Conservation (phyloP, 2,888 invertebrate species). For the Polylopha cassiicola region DNA sequence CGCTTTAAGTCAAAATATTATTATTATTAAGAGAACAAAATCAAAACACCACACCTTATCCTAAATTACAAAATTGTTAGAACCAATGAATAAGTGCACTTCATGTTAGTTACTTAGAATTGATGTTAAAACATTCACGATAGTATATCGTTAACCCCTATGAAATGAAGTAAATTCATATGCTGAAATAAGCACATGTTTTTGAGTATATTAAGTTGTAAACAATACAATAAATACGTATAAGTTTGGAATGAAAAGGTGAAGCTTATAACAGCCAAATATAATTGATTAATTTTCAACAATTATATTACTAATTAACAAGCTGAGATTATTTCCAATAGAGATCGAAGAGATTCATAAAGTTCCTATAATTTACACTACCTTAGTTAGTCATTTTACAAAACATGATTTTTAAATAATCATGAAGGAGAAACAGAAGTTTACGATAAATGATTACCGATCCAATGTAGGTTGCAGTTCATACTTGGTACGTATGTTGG, state of each 20-base stretch:
- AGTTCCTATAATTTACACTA: too few relatives aligned
- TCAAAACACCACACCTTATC: conserved; percentile 73
- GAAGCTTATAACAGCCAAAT: too few relatives aligned
- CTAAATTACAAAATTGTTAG: conserved; percentile 63
- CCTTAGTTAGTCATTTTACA: too few relatives aligned
- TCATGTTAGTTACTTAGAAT: conserved; percentile 28
- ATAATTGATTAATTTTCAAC: too few relatives aligned
- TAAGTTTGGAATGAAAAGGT: too few relatives aligned
- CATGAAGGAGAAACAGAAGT: conserved; percentile 22
- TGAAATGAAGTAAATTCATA: too few relatives aligned
- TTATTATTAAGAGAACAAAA: conserved; percentile 31
- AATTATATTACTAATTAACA: conserved; percentile 13
- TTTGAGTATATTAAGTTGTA: too few relatives aligned
- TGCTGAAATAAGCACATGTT: too few relatives aligned
- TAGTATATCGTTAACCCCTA: conserved; percentile 33
- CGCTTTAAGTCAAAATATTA: conserved; percentile 25
- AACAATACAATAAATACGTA: too few relatives aligned
- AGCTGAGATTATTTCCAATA: conserved; percentile 10
- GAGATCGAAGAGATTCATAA: too few relatives aligned
- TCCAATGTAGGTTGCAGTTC: conserved; percentile 35
- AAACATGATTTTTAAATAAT: too few relatives aligned
- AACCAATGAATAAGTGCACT: conserved; percentile 46
- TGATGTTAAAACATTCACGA: conserved; percentile 3
- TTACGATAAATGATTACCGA: conserved; percentile 9
- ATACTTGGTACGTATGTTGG: conserved; percentile 61